Conservation (phyloP, 1,140 invertebrate genomes). For the Aphidius gifuensis region DNA sequence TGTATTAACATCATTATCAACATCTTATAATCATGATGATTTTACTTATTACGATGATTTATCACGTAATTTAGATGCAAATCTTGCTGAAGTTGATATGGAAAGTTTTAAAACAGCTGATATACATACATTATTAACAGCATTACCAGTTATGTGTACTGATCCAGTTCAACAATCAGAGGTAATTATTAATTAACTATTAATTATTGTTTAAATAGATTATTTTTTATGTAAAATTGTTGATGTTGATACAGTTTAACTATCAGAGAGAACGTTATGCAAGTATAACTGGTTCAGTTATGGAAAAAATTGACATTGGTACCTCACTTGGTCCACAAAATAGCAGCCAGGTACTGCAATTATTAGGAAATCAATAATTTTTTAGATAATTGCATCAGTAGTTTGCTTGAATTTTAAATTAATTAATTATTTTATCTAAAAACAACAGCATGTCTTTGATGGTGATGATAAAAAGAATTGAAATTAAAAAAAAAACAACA, state of each 20-base stretch:
- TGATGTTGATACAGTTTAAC: constrained; percentile 57
- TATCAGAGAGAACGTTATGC: constrained; percentile 78
- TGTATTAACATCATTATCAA: constrained; percentile 75
- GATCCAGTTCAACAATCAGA: constrained; percentile 56
- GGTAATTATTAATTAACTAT: constrained; percentile 32
- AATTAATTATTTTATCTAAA: no score
- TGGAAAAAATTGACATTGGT: constrained; percentile 76
- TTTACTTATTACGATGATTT: constrained; percentile 80
- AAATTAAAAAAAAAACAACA: no score
- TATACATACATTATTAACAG: constrained; percentile 79
- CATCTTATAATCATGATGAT: constrained; percentile 73
- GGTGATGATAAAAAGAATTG: no score
- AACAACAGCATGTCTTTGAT: no score
- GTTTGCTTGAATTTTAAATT: no score
- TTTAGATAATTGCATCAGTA: not conserved
- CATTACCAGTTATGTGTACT: constrained; percentile 69
- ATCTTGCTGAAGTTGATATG: constrained; percentile 91
- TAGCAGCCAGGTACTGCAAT: constrained; percentile 64
- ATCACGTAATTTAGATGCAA: constrained; percentile 84
- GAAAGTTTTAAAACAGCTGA: constrained; percentile 89
- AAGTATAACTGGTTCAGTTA: constrained; percentile 75
- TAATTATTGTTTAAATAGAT: not conserved
- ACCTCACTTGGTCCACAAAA: constrained; percentile 70
- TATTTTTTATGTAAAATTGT: constrained; percentile 20
- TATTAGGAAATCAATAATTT: constrained; percentile 26